Base-by-base conservation (phyloP, 2,113 vertebrate genomes). In the Progne subis region DNA sequence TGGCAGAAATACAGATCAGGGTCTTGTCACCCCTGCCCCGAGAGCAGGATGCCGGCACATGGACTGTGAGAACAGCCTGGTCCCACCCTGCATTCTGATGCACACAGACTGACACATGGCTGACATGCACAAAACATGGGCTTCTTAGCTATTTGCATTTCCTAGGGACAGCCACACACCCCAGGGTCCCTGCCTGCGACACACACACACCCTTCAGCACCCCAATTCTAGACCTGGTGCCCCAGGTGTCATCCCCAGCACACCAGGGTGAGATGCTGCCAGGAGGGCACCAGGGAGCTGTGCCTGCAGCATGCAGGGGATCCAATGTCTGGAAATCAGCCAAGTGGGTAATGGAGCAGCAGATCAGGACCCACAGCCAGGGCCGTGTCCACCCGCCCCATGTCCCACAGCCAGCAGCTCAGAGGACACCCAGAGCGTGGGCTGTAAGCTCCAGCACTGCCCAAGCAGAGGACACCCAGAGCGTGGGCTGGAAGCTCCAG, bases 101-200 rank as follows among this genome's bases (percentile, higher is more conserved):
- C 9, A 34, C 1, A 2, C 28, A 39, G 16, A 19, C 44, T n/a
- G 20, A 55, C 2, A 13, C 31, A 11, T 0, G 0, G 31, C n/a
- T 29, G 3, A 18, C 2, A 0, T 1, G 15, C 13, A 24, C 6
- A 23, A n/a, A 29, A 32, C 46, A 29, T 4, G 3, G 10, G 13
- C 14, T 84, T 37, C 25, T 65, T 41, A 52, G 50, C 21, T 39
- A 26, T 47, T 44, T 1, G 1, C 8, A 3, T 23, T 39, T 19
- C 63, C 34, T 11, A 20, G 26, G n/a, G 18, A 26, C 31, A 71
- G 31, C 53, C 28, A 11, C 11, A 6, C 20, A 29, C 8, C 10
- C 31, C 2, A 12, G 16, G 4, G 19, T 11, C 34, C 12, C 55
- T 44, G 18, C 21, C 24, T 20, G 37, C 2, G 12, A 17, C 19